Evolutionary conservation across 2,113 vertebrate species (phyloP), one percentile per base, ranked within the genome.

Genomic region (Barnardius zonarius): DNA sequence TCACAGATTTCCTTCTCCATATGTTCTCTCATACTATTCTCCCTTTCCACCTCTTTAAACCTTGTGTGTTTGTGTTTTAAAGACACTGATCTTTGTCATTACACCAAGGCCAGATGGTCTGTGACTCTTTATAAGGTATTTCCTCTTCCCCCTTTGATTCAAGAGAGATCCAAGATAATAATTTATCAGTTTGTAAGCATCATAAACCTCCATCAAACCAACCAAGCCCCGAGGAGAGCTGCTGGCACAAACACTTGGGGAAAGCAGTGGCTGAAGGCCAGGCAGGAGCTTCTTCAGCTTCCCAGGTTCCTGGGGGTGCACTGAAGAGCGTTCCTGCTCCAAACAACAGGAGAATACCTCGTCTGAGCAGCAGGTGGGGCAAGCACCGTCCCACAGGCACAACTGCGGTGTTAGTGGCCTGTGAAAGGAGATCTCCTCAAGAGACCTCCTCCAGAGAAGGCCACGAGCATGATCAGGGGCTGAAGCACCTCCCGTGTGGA

Each of bases 51-150:
- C 88, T 70, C 86, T 86, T 83, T n/a, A 93, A 94, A 86, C 75
- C 57, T 44, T 8, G 15, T 37, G 63, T 93, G 44, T 1, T 59
- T 92, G 55, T 59, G 55, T 83, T 80, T 61, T 57, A 11, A 88
- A 91, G 68, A 48, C 48, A 70, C 22, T 70, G 55, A 83, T 95
- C 83, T 88, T 81, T 77, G 80, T 57, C 80, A 62, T 77, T 83
- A 74, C 80, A 83, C 37, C n/a, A 66, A 69, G 44, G 51, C 72
- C 93, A 94, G 83, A 95, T 86, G 87, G 72, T 86, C 89, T 91
- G 24, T 20, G 67, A 28, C 63, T 92, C 44, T 87, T 64, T 48
- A 11, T 43, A 46, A 90, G 46, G 72, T 54, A 83, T 68, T 82
- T 72, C 90, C 76, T 88, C 59, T 72, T 85, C 70, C 24, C 72